phyloP scores from a whole-genome alignment of 2,113 vertebrate genomes.

The Ranitomeya variabilis region DNA sequence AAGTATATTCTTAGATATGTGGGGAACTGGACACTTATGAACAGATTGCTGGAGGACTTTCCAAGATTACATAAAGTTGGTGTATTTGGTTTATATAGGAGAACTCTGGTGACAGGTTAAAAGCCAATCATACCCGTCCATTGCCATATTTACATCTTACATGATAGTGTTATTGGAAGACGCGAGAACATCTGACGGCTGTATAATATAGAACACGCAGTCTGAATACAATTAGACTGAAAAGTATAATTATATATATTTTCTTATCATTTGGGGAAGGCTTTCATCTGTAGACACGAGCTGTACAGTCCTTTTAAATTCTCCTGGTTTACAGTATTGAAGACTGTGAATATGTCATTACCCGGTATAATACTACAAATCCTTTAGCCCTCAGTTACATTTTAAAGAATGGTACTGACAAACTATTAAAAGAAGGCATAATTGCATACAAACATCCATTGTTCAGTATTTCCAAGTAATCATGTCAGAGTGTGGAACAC shows the following conservation, averaged over 20 bases:
- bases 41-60: too few relatives aligned
- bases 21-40: too few relatives aligned
- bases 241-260: background rate
- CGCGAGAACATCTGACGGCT: background rate
- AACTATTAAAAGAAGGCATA: constrained; percentile 21
- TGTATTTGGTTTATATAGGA: too few relatives aligned
- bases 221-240: background rate
- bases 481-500: background rate
- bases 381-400: background rate
- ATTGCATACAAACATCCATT: background rate
- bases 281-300: background rate
- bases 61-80: too few relatives aligned
- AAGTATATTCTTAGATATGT: too few relatives aligned
- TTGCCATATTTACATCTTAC: background rate
- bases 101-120: too few relatives aligned
- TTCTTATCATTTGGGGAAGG: background rate
- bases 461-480: constrained; percentile 1
- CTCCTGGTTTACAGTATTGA: background rate
- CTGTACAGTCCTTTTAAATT: background rate
- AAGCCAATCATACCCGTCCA: too few relatives aligned
- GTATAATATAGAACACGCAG: background rate
- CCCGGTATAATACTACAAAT: background rate
- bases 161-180: background rate
- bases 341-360: background rate
- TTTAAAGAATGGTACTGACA: background rate